Conservation (phyloP, 2,797 vertebrate species). For the Molossus molossus region DNA sequence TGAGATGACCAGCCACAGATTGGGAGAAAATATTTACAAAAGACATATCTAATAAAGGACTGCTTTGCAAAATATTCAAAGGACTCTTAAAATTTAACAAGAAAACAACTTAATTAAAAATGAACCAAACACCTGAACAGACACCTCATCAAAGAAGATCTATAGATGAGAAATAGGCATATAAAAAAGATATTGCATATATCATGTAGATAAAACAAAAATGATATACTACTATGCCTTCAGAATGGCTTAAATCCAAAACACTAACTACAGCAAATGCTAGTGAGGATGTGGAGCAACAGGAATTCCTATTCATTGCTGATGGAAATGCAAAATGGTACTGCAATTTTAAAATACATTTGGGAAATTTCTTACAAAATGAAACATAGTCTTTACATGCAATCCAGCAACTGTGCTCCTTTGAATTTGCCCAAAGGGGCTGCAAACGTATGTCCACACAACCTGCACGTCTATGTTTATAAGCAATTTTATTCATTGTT, state of each 20-base stretch:
- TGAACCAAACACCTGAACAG: not conserved
- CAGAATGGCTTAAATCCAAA: not conserved
- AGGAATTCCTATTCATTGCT: not conserved
- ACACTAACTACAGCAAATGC: not conserved
- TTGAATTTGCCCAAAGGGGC: not conserved
- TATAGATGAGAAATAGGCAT: not conserved
- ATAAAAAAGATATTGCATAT: not conserved
- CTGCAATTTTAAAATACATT: not conserved
- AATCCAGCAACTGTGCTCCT: not conserved
- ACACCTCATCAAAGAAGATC: not conserved
- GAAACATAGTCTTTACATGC: not conserved
- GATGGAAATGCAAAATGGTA: not conserved
- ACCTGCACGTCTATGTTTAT: not conserved
- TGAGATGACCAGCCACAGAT: not conserved
- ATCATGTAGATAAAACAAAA: not conserved
- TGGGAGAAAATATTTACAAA: not conserved
- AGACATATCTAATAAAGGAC: not conserved
- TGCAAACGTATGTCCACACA: not conserved
- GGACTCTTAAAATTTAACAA: not conserved
- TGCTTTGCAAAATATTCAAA: conserved; percentile 15
- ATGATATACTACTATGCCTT: not conserved
- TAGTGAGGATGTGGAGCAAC: not conserved
- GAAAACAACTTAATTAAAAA: conserved; percentile 28
- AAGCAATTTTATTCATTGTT: not conserved
- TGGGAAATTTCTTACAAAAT: not conserved